Percentiles rank a stretch among this genome's conserved stretches.
These are phyloP conservation scores for Malurus splendens DNA, from an alignment of 2,797 vertebrate species.

Conservation along the genomic window DNA sequence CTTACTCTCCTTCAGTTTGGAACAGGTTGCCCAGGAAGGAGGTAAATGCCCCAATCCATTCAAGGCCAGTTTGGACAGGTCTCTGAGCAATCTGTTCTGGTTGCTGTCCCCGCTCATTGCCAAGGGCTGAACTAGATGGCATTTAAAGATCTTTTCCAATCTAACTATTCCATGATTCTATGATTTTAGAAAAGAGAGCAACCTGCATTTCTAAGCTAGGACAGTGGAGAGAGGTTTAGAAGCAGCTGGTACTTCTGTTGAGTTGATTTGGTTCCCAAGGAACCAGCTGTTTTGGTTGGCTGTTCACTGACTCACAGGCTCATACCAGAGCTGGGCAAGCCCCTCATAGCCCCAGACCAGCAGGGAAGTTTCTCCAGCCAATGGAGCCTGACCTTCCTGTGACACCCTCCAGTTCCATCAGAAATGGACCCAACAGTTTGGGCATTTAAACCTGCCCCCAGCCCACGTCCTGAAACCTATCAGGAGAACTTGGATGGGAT, in stretches of 20 bases:
- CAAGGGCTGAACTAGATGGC: background rate
- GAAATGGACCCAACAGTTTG: background rate
- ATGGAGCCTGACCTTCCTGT: background rate
- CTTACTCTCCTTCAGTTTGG: background rate
- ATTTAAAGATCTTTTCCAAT: background rate
- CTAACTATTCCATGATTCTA: background rate
- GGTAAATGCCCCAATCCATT: background rate
- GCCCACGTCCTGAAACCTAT: background rate
- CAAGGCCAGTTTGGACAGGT: background rate
- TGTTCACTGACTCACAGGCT: background rate
- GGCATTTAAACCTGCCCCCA: background rate
- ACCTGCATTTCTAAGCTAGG: background rate
- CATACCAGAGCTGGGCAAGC: accelerated
- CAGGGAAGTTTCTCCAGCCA: background rate
- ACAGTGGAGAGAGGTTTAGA: background rate
- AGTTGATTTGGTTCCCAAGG: background rate
- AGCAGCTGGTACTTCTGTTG: background rate
- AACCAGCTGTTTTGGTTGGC: background rate
- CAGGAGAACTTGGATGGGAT: background rate
- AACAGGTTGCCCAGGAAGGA: background rate
- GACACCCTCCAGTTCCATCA: background rate
- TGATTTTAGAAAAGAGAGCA: background rate
- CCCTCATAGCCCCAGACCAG: background rate
- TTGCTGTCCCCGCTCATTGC: background rate
- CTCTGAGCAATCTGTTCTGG: background rate